phyloP scores from a whole-genome alignment of 2,797 vertebrate species.

The Crocodylus rhombifer region DNA sequence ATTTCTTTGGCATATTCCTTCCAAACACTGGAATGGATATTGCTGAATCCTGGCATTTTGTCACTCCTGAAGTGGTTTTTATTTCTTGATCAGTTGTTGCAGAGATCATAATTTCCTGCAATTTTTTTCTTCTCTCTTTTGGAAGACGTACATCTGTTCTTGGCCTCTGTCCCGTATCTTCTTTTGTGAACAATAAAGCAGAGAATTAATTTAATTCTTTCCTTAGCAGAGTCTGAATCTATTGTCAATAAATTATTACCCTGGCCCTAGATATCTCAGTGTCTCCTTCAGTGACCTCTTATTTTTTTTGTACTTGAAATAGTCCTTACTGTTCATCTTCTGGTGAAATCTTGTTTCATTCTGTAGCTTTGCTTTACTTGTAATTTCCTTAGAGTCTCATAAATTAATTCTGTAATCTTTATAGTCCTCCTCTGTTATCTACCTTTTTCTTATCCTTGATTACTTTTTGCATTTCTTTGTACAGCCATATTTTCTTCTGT shows the following conservation, averaged over 20 bases:
- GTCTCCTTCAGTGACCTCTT: conserved; percentile 21
- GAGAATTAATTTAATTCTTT: conserved; percentile 28
- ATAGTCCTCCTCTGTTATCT: background rate
- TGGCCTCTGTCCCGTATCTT: conserved; percentile 58
- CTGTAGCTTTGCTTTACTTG: background rate
- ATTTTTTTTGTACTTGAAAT: background rate
- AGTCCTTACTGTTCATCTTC: background rate
- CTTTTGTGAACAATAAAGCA: conserved; percentile 19
- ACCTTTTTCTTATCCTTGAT: background rate
- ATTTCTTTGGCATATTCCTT: conserved; percentile 45
- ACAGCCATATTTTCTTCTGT: background rate
- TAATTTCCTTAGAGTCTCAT: background rate
- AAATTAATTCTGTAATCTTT: background rate
- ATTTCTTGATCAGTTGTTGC: conserved; percentile 60
- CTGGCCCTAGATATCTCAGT: conserved; percentile 24
- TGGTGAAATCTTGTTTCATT: conserved; percentile 1
- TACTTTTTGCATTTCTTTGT: background rate
- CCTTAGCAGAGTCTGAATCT: background rate
- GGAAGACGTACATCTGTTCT: conserved; percentile 60
- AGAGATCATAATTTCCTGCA: conserved; percentile 56
- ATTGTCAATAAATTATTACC: conserved; percentile 37
- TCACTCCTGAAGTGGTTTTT: conserved; percentile 39
- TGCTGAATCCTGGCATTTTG: conserved; percentile 33
- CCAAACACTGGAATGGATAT: conserved; percentile 16
- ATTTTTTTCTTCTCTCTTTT: conserved; percentile 30